Evolutionary conservation across 2,113 vertebrate genomes (phyloP).

Genomic region (Platycercus adscitus): DNA sequence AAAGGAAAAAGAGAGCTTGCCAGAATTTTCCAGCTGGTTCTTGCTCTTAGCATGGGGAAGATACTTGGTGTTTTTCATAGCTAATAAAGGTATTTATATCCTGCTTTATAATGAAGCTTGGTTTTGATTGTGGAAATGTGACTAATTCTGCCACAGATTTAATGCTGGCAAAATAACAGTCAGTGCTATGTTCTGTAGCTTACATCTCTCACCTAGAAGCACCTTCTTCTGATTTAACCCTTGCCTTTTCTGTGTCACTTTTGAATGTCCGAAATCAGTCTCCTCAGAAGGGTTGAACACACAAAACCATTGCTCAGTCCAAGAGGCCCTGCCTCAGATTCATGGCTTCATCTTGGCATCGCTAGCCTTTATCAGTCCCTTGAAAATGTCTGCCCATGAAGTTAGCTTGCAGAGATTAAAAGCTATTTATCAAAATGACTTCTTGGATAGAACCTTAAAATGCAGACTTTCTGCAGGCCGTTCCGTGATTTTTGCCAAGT

Average conservation of each 20-base stretch:
- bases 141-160: neutral
- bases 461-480: neutral
- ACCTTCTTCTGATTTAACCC: neutral
- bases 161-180: neutral
- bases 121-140: slow-evolving; percentile 1
- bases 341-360: neutral
- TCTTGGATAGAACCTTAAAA: neutral
- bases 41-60: neutral
- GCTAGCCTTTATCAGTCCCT: neutral
- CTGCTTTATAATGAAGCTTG: neutral
- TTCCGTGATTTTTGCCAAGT: neutral
- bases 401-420: neutral
- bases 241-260: neutral
- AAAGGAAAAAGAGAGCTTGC: neutral
- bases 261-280: neutral
- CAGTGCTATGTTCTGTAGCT: neutral
- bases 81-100: slow-evolving; percentile 21
- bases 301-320: neutral
- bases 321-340: neutral
- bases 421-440: neutral
- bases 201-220: neutral
- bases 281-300: neutral
- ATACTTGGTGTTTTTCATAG: neutral
- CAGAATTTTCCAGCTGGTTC: slow-evolving; percentile 12
- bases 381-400: neutral